Conservation (phyloP, 2,888 invertebrate genomes). For the Morinoia aosen region DNA sequence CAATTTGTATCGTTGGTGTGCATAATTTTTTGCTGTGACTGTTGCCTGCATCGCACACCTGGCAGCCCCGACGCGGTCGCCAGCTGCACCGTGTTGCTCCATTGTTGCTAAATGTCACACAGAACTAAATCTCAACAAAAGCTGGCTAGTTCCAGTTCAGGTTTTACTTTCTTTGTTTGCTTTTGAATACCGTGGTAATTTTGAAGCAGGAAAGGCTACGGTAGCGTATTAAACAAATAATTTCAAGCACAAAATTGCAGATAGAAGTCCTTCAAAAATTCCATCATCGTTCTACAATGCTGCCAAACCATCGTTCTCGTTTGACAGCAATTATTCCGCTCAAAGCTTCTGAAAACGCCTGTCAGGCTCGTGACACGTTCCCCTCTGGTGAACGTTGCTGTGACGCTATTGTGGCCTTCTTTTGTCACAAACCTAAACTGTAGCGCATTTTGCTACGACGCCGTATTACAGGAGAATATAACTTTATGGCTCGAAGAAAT, state of each 20-base stretch:
- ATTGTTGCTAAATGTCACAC: slow-evolving; percentile 19
- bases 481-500: neutral
- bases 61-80: neutral
- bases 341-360: neutral
- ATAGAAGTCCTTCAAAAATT: neutral
- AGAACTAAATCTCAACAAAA: neutral
- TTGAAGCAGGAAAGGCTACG: neutral
- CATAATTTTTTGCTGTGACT: neutral
- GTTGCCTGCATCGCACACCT: slow-evolving; percentile 13
- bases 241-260: neutral
- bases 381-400: neutral
- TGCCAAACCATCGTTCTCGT: neutral
- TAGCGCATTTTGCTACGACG: neutral
- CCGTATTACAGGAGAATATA: neutral
- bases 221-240: neutral
- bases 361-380: neutral
- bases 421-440: neutral
- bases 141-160: neutral
- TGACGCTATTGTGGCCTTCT: neutral
- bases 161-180: neutral
- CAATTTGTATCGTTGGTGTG: neutral
- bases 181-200: neutral
- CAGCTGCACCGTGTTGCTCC: neutral
- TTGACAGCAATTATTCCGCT: neutral
- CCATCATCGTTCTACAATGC: neutral